Conservation (phyloP, 2,888 invertebrate species). For the Temnothorax unifasciatus region DNA sequence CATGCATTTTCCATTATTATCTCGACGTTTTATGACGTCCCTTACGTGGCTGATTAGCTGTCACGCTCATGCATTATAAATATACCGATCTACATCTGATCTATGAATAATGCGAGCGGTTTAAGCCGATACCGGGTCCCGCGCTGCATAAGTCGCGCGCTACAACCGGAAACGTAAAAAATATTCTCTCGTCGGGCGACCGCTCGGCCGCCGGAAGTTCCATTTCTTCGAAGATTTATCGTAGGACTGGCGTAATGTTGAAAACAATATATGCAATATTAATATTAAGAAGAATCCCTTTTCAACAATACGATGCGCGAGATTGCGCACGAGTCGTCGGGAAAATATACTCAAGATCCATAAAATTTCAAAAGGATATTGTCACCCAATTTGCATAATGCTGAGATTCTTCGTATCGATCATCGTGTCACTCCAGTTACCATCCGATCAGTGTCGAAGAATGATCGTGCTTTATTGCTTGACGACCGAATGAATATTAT, state of each 20-base stretch:
- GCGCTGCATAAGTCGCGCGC: conserved; percentile 5
- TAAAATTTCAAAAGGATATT: conserved; percentile 35
- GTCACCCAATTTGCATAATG: conserved; percentile 28
- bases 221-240: conserved; percentile 44
- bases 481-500: background rate
- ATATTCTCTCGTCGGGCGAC: conserved; percentile 32
- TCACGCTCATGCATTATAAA: conserved; percentile 78
- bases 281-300: background rate
- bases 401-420: conserved; percentile 32
- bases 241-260: background rate
- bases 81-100: conserved; percentile 76
- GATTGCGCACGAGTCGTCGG: background rate
- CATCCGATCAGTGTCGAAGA: background rate
- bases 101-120: conserved; percentile 75
- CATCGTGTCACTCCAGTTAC: conserved; percentile 17
- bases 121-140: conserved; percentile 64
- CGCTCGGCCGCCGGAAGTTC: conserved; percentile 1
- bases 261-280: conserved; percentile 12
- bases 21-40: conserved; percentile 77
- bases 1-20: conserved; percentile 73
- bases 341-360: background rate
- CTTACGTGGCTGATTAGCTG: conserved; percentile 78
- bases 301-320: background rate
- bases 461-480: background rate
- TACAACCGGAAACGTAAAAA: conserved; percentile 48